Evolutionary conservation across 2,888 invertebrate genomes (phyloP), one percentile per base, ranked within the genome.

Genomic region (Eupithecia abbreviata): DNA sequence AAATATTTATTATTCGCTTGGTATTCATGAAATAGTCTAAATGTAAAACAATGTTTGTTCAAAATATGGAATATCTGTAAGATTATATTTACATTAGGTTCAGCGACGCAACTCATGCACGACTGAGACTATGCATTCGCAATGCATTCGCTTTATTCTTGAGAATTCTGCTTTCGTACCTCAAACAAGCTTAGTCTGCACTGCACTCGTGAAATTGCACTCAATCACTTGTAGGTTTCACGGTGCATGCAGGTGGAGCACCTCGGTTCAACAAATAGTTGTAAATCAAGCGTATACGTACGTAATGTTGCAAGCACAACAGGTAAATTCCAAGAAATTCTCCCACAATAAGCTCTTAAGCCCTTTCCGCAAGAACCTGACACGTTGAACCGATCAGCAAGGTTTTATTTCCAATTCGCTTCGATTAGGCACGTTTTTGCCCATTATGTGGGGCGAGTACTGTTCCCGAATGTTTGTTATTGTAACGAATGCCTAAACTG

Each of bases 401-500:
- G 86, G 84, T 87, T 89, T 89, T 88, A 88, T 91, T 89, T 89
- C 87, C 83, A 87, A 88, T 87, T 85, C 85, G 80, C 83, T 85
- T 85, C 90, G 91, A 91, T 92, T 92, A 88, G 87, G 90, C 92
- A 92, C 92, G 92, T 92, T 89, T 89, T 86, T 86, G 86, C 88
- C 83, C 85, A 84, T 85, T 84, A 85, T 82, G 80, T 79, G 81
- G 84, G 82, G 84, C 85, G 84, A 86, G 77, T 81, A 82, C 84
- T 86, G 81, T 85, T 83, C 86, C 87, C 86, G 86, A 85, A 85
- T 90, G 90, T 91, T 92, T 93, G 92, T 92, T 93, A 92, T 93
- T 91, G 90, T 90, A 91, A 88, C 90, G 88, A 92, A 90, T 88
- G 88, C 89, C 90, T 90, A 91, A 92, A 93, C 92, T 91, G 84